Evolutionary conservation across 2,888 invertebrate genomes (phyloP).

Genomic region (Nephrocerus scutellatus): DNA sequence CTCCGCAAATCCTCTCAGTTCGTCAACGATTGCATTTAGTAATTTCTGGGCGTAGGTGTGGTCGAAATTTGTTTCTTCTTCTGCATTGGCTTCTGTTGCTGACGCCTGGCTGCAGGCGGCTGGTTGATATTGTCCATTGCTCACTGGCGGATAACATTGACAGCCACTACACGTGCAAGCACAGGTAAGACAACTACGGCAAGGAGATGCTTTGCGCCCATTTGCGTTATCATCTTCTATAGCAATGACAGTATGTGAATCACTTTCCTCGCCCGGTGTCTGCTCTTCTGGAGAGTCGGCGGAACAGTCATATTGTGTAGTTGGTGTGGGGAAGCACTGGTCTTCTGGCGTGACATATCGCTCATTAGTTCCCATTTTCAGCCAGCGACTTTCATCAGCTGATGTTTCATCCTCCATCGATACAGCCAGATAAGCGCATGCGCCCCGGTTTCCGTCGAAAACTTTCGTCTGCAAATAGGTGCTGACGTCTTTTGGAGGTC

Average conservation of each 20-base stretch:
- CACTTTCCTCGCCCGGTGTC: too few species aligned
- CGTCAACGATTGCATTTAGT: conserved; percentile 28
- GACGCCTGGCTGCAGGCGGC: background rate
- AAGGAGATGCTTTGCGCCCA: too few species aligned
- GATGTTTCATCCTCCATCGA: conserved; percentile 25
- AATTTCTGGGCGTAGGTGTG: conserved; percentile 10
- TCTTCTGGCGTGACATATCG: background rate
- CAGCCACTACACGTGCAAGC: too few species aligned
- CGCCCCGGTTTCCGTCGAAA: conserved; percentile 26
- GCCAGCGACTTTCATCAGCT: conserved; percentile 22
- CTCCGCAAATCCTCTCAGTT: conserved; percentile 30
- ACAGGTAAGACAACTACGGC: too few species aligned
- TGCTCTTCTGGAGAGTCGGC: too few species aligned
- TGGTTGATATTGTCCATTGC: too few species aligned
- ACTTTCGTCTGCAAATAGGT: conserved; percentile 26
- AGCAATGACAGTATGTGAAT: too few species aligned
- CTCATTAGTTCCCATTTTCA: conserved; percentile 15
- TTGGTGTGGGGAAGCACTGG: background rate
- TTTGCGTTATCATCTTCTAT: too few species aligned
- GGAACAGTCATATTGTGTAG: background rate
- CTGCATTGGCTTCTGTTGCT: background rate
- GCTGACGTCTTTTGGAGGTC: too few species aligned
- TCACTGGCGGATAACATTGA: too few species aligned
- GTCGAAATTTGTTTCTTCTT: too few species aligned
- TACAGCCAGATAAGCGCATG: conserved; percentile 29